phyloP scores from a whole-genome alignment of 2,113 vertebrate species.

The Serinus canaria region DNA sequence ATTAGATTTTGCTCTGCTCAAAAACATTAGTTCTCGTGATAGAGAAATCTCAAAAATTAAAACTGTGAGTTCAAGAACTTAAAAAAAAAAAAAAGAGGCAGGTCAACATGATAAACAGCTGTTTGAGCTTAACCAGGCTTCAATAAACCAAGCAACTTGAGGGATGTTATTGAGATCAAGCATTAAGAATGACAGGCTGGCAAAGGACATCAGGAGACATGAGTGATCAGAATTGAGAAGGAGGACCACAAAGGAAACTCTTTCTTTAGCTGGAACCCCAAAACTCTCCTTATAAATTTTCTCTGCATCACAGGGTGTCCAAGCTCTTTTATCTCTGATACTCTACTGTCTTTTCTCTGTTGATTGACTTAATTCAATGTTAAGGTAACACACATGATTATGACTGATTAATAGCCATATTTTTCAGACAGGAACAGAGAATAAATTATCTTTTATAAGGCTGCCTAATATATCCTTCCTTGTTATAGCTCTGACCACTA shows the following conservation, averaged over 20 bases:
- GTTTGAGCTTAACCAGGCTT: neutral
- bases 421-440: neutral
- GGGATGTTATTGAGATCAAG: neutral
- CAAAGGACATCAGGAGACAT: neutral
- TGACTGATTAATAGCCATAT: neutral
- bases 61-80: neutral
- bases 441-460: neutral
- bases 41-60: neutral
- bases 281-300: neutral
- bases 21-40: neutral
- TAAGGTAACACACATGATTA: neutral
- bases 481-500: neutral
- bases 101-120: neutral
- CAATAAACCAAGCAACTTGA: neutral
- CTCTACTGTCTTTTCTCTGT: neutral
- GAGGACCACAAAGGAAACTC: neutral
- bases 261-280: neutral
- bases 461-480: neutral
- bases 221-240: neutral
- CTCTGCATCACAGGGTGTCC: neutral
- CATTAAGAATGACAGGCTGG: neutral
- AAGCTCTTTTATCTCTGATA: neutral
- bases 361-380: neutral
- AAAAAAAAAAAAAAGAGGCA: neutral
- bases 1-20: neutral